Conservation (phyloP, 2,113 vertebrate genomes). For the Tautogolabrus adspersus region DNA sequence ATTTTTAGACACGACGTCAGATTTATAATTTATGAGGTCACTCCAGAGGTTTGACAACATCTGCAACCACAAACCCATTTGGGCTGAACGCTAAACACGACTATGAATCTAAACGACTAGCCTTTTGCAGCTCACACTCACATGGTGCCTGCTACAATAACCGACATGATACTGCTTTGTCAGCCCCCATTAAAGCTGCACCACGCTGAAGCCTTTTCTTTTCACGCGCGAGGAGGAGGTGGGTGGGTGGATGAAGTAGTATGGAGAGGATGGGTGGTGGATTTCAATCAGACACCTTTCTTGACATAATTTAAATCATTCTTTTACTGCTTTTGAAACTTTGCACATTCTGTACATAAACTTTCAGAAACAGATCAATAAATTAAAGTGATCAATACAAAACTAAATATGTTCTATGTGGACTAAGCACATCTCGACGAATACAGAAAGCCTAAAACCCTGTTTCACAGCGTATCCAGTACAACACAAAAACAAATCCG, state of each 20-base stretch:
- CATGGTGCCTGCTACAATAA: slow-evolving; percentile 60
- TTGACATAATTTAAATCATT: slow-evolving; percentile 90
- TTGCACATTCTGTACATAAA: slow-evolving; percentile 96
- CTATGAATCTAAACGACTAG: slow-evolving; percentile 56
- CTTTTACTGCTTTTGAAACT: slow-evolving; percentile 96
- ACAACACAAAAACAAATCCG: slow-evolving; percentile 90
- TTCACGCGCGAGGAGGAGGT: slow-evolving; percentile 11
- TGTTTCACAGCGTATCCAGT: slow-evolving; percentile 93
- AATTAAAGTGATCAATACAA: slow-evolving; percentile 99
- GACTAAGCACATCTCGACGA: slow-evolving; percentile 92
- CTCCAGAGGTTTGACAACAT: slow-evolving; percentile 60
- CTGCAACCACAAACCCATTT: slow-evolving; percentile 48
- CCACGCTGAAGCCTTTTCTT: slow-evolving; percentile 56
- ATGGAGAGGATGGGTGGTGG: background rate
- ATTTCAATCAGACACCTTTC: slow-evolving; percentile 77
- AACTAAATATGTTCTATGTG: slow-evolving; percentile 96
- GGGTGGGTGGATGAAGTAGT: background rate
- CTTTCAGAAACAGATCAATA: slow-evolving; percentile 93
- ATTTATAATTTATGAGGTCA: slow-evolving; percentile 9
- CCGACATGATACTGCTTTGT: slow-evolving; percentile 72
- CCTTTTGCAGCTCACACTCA: slow-evolving; percentile 54
- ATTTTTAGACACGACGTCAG: background rate
- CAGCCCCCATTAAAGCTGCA: slow-evolving; percentile 64
- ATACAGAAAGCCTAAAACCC: slow-evolving; percentile 91
- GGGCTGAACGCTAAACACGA: slow-evolving; percentile 39